Evolutionary conservation across 2,797 vertebrate genomes (phyloP).

Genomic region (Amblyraja radiata): DNA sequence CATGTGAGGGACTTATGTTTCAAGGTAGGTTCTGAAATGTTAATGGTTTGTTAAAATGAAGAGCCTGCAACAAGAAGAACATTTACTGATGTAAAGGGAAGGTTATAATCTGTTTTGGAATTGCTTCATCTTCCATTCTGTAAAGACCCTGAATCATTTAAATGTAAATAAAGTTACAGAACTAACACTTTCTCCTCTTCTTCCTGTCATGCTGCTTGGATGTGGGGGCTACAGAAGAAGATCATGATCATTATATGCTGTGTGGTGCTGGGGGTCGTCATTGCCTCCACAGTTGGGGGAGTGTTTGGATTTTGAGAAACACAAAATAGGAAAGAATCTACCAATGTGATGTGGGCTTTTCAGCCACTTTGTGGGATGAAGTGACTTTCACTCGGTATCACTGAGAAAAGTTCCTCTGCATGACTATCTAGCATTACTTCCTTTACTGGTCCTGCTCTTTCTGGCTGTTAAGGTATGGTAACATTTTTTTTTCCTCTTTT

Average conservation of each 20-base stretch:
- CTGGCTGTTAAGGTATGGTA: slow-evolving; percentile 36
- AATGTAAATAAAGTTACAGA: slow-evolving; percentile 19
- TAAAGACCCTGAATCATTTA: slow-evolving; percentile 4
- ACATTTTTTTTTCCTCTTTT: slow-evolving; percentile 26
- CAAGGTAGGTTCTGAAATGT: not conserved
- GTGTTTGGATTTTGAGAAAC: slow-evolving; percentile 34
- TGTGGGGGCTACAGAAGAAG: slow-evolving; percentile 39
- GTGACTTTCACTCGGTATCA: slow-evolving; percentile 30
- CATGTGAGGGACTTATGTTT: not conserved
- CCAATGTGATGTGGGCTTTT: slow-evolving; percentile 34
- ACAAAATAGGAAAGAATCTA: slow-evolving; percentile 33
- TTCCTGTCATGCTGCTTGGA: slow-evolving; percentile 51
- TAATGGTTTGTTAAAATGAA: not conserved
- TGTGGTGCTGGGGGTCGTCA: slow-evolving; percentile 39
- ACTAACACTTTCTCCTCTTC: slow-evolving; percentile 45
- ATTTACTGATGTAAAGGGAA: slow-evolving; percentile 19
- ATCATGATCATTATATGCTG: slow-evolving; percentile 40
- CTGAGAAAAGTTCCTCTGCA: slow-evolving; percentile 33
- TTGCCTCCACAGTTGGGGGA: slow-evolving; percentile 39
- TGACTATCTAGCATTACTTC: slow-evolving; percentile 34
- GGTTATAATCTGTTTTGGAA: slow-evolving; percentile 1
- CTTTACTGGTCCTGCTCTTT: slow-evolving; percentile 35
- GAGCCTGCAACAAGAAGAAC: not conserved
- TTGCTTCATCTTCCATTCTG: slow-evolving; percentile 12
- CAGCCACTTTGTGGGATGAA: slow-evolving; percentile 33